Conservation (phyloP, 1,140 invertebrate genomes). For the Holcopasites calliopsidis region DNA sequence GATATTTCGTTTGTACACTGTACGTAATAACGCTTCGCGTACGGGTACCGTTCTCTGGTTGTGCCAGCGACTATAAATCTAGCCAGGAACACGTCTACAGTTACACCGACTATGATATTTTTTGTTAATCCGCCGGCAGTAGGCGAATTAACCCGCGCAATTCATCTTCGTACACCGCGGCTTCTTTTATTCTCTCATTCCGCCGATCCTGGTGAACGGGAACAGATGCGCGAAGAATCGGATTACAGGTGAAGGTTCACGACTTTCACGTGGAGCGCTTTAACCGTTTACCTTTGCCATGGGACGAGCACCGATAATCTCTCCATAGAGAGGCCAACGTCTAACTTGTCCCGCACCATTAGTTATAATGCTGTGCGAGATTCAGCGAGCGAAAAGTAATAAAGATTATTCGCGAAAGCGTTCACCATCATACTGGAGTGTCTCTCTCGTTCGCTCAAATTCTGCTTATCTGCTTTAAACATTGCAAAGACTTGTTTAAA, state of each 20-base stretch:
- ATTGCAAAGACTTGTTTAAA: too few species aligned
- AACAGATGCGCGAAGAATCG: constrained; percentile 56
- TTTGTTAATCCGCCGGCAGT: constrained; percentile 52
- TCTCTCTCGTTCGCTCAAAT: too few species aligned
- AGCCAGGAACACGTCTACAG: constrained; percentile 33
- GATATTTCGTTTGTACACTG: constrained; percentile 7
- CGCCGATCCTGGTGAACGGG: constrained; percentile 37
- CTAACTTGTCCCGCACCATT: constrained; percentile 33
- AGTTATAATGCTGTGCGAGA: constrained; percentile 18
- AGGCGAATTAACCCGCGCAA: constrained; percentile 54
- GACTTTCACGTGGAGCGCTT: constrained; percentile 46
- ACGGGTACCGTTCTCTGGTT: constrained; percentile 34
- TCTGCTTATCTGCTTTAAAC: too few species aligned
- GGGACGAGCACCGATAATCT: constrained; percentile 20
- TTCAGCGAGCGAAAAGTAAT: neutral
- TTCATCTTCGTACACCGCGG: constrained; percentile 38
- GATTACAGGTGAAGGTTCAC: constrained; percentile 52
- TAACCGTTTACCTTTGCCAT: constrained; percentile 40
- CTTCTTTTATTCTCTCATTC: constrained; percentile 47
- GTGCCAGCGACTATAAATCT: constrained; percentile 59
- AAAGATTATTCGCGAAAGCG: neutral
- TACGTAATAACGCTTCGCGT: constrained; percentile 22
- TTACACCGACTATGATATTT: constrained; percentile 46
- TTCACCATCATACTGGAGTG: too few species aligned
- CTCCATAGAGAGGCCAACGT: constrained; percentile 23